Evolutionary conservation across 2,797 vertebrate species (phyloP).

Genomic region (Smutsia gigantea): DNA sequence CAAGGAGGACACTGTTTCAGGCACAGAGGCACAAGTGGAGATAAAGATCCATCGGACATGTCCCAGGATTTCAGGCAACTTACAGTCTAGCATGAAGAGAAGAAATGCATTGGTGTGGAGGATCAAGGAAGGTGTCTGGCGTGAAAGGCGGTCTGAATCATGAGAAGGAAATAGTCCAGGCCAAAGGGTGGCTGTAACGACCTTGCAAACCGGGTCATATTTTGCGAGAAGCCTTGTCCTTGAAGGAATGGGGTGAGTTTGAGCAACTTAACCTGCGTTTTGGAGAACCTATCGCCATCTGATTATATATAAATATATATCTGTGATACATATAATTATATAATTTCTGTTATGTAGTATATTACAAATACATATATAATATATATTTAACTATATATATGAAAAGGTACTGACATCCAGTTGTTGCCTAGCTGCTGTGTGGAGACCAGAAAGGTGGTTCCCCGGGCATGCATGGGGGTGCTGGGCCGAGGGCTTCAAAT

Average conservation of each 20-base stretch:
- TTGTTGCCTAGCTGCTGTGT: not conserved
- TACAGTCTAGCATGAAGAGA: not conserved
- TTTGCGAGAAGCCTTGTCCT: not conserved
- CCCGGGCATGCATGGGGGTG: not conserved
- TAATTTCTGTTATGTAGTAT: not conserved
- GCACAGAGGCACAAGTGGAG: rapidly evolving
- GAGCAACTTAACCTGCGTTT: not conserved
- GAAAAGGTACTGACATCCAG: rapidly evolving
- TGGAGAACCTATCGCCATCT: not conserved
- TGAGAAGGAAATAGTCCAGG: not conserved
- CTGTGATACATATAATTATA: not conserved
- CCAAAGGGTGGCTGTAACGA: too few species aligned
- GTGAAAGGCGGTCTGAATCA: not conserved
- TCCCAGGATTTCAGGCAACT: not conserved
- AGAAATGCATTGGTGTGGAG: not conserved
- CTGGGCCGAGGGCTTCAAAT: not conserved
- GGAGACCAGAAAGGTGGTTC: not conserved
- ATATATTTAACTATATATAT: not conserved
- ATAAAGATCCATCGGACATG: not conserved
- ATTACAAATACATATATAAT: too few species aligned
- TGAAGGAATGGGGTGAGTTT: not conserved
- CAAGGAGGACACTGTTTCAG: not conserved
- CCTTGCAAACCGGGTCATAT: too few species aligned
- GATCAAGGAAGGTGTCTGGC: not conserved
- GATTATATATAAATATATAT: not conserved